Evolutionary conservation across 2,888 invertebrate species (phyloP).

Genomic region (Vandiemenella viatica): DNA sequence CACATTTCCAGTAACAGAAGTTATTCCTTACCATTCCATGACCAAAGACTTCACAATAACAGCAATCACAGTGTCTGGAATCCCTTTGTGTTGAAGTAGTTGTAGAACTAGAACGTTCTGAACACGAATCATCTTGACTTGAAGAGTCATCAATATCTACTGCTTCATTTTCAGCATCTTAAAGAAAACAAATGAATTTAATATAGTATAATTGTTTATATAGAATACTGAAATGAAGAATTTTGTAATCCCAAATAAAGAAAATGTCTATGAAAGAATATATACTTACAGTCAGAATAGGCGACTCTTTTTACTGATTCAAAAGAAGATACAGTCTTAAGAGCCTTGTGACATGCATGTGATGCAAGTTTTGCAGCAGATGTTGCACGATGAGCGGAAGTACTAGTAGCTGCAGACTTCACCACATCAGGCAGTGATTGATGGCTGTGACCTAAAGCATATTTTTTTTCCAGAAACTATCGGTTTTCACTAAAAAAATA

Average conservation of each 20-base stretch:
- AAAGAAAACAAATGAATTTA: not conserved
- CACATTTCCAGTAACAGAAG: no score
- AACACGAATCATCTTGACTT: conserved; percentile 26
- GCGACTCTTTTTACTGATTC: conserved; percentile 18
- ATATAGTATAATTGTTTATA: not conserved
- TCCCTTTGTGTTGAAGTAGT: conserved; percentile 29
- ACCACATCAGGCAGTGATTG: conserved; percentile 18
- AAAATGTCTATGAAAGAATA: conserved; percentile 1
- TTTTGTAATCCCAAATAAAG: no score
- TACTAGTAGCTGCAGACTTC: conserved; percentile 13
- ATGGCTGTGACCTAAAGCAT: conserved; percentile 7
- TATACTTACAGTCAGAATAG: conserved; percentile 17
- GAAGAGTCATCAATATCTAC: conserved; percentile 18
- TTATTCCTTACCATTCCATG: conserved; percentile 40
- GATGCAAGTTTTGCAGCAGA: conserved; percentile 5
- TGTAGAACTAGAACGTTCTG: conserved; percentile 32
- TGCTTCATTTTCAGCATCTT: conserved; percentile 12
- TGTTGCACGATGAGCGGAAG: conserved; percentile 6
- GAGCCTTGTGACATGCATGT: conserved; percentile 16
- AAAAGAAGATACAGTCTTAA: conserved; percentile 8
- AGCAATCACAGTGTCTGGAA: conserved; percentile 50
- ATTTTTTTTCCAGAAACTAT: no score
- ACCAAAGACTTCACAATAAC: conserved; percentile 69
- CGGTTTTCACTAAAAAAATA: no score
- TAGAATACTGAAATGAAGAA: no score